Conservation (phyloP, 2,113 vertebrate species). For the Oryzias melastigma region DNA sequence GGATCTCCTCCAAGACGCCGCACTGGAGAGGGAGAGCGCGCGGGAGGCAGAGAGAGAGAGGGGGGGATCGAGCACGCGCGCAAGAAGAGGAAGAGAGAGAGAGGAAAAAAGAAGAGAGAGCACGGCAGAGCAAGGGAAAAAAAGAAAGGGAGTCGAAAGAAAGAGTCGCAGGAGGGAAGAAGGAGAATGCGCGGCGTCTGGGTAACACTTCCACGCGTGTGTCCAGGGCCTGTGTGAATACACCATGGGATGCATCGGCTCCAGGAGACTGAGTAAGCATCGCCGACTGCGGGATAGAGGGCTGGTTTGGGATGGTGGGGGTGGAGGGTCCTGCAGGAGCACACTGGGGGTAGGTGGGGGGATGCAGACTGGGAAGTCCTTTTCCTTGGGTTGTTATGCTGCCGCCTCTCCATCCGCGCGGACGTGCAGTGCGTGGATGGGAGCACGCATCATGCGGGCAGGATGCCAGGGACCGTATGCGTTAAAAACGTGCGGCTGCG, state of each 20-base stretch:
- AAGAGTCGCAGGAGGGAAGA: slow-evolving; percentile 65
- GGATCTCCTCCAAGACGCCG: slow-evolving; percentile 73
- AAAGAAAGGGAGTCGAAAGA: slow-evolving; percentile 45
- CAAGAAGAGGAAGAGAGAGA: slow-evolving; percentile 37
- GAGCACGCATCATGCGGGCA: slow-evolving; percentile 19
- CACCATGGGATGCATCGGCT: slow-evolving; percentile 86
- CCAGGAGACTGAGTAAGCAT: slow-evolving; percentile 82
- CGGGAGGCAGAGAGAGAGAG: slow-evolving; percentile 29
- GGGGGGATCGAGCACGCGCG: slow-evolving; percentile 21
- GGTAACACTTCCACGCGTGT: slow-evolving; percentile 79
- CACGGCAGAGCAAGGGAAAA: slow-evolving; percentile 54
- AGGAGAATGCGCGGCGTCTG: slow-evolving; percentile 80
- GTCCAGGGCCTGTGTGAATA: slow-evolving; percentile 82
- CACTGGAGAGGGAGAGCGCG: slow-evolving; percentile 57
- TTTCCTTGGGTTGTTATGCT: slow-evolving; percentile 26
- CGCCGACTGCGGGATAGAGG: slow-evolving; percentile 41
- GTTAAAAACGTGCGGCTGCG: slow-evolving; percentile 59
- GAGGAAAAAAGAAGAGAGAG: slow-evolving; percentile 45
- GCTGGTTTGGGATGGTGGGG: slow-evolving; percentile 12
- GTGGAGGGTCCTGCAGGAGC: slow-evolving; percentile 51
- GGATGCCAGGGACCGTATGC: slow-evolving; percentile 61
- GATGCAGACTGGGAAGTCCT: slow-evolving; percentile 17
- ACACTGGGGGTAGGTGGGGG: background rate
- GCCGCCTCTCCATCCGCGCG: slow-evolving; percentile 15
- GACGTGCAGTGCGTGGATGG: slow-evolving; percentile 28